Conservation (phyloP, 1,140 invertebrate species). For the Trichoplusia ni region DNA sequence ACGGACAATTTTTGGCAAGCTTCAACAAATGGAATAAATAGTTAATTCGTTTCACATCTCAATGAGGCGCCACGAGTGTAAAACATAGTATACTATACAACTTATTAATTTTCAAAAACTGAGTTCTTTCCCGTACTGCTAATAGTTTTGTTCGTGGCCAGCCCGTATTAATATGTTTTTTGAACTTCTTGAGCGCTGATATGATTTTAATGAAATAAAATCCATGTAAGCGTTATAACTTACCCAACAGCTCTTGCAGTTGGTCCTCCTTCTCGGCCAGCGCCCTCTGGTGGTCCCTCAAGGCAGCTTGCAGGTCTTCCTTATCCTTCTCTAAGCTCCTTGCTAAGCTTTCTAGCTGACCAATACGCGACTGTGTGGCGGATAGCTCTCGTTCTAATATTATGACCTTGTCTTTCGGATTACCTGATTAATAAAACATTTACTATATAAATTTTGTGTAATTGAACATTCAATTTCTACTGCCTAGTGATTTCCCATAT, state of each 20-base stretch:
- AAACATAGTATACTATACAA: no score
- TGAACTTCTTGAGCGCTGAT: no score
- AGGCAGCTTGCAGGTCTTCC: conserved; percentile 71
- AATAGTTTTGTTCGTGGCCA: no score
- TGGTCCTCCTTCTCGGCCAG: conserved; percentile 62
- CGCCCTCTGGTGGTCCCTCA: conserved; percentile 58
- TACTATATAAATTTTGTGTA: not conserved
- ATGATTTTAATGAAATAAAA: no score
- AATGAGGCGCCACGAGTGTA: no score
- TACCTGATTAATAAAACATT: conserved; percentile 43
- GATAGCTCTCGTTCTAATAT: conserved; percentile 66
- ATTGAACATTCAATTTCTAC: no score
- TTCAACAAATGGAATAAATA: not conserved
- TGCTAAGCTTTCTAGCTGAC: conserved; percentile 67
- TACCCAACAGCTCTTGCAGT: conserved; percentile 63
- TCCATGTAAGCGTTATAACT: no score
- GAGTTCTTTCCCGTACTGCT: no score
- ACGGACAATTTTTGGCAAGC: not conserved
- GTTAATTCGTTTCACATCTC: no score
- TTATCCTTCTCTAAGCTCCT: conserved; percentile 62
- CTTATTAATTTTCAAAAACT: no score
- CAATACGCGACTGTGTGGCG: conserved; percentile 56
- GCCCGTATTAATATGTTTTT: no score
- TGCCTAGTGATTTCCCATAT: no score
- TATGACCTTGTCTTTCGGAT: conserved; percentile 68